Evolutionary conservation across 2,888 invertebrate genomes (phyloP).

Genomic region (Meteorus colon): DNA sequence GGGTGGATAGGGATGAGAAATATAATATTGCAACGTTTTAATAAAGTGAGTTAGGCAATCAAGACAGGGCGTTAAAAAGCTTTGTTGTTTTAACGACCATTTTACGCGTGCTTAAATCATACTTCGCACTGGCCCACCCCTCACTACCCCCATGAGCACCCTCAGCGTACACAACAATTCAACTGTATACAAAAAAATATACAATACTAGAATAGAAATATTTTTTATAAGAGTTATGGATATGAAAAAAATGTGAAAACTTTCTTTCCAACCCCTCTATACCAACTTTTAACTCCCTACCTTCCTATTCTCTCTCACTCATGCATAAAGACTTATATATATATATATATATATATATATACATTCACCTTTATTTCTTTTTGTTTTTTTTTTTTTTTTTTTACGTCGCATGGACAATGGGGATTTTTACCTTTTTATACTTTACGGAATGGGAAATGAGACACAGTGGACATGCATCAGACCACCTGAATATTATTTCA

Average conservation of each 20-base stretch:
- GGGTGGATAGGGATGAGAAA: constrained; percentile 49
- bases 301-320: constrained; percentile 46
- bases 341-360: constrained; percentile 9
- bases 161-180: not conserved
- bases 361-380: constrained; percentile 44
- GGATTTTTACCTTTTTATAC: constrained; percentile 50
- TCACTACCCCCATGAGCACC: constrained; percentile 7
- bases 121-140: constrained; percentile 56
- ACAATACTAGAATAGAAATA: constrained; percentile 66
- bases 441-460: constrained; percentile 50
- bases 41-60: constrained; percentile 72
- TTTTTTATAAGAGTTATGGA: constrained; percentile 68
- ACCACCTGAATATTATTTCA: constrained; percentile 71
- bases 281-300: constrained; percentile 38
- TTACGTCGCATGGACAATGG: constrained; percentile 37
- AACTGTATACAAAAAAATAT: constrained; percentile 18
- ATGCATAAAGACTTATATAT: not conserved
- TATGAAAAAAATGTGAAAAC: constrained; percentile 70
- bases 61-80: constrained; percentile 69
- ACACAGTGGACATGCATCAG: constrained; percentile 62
- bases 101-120: constrained; percentile 72
- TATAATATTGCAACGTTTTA: constrained; percentile 70
- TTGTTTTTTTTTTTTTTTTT: constrained; percentile 46
- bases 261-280: constrained; percentile 56
- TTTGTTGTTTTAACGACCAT: constrained; percentile 72